Conservation (phyloP, 2,888 invertebrate species). For the Agriopis aurantiaria region DNA sequence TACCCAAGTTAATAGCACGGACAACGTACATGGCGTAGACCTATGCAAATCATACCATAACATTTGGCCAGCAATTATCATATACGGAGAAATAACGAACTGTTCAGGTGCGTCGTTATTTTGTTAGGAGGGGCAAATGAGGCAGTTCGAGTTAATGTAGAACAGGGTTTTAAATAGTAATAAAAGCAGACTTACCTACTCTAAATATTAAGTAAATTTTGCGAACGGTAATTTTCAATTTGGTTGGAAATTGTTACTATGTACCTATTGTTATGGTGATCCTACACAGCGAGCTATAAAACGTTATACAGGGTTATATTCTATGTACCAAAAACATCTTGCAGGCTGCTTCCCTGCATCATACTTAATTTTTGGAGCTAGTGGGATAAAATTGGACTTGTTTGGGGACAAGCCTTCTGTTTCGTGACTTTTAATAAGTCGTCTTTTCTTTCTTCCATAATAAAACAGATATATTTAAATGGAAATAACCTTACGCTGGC, state of each 20-base stretch:
- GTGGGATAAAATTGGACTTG: too few relatives aligned
- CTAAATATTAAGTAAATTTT: neutral
- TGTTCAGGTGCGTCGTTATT: conserved; percentile 33
- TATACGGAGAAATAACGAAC: conserved; percentile 34
- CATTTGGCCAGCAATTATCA: conserved; percentile 40
- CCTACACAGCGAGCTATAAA: too few relatives aligned
- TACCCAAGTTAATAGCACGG: neutral
- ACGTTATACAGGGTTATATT: too few relatives aligned
- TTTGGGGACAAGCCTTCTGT: too few relatives aligned
- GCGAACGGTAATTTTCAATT: neutral
- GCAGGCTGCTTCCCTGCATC: too few relatives aligned
- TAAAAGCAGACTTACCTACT: conserved; percentile 3
- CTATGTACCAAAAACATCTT: too few relatives aligned
- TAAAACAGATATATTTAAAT: too few relatives aligned
- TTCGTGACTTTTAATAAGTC: too few relatives aligned
- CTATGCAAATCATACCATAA: conserved; percentile 38
- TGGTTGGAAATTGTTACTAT: neutral
- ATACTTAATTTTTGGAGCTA: too few relatives aligned
- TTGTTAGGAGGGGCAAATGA: conserved; percentile 37
- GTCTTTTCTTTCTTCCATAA: too few relatives aligned
- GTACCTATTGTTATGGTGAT: too few relatives aligned
- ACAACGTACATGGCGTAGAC: neutral
- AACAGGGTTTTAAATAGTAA: conserved; percentile 16
- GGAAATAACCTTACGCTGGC: too few relatives aligned
- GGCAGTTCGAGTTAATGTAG: conserved; percentile 5